phyloP scores from a whole-genome alignment of 2,113 vertebrate species.

The Nyctibius bracteatus region DNA sequence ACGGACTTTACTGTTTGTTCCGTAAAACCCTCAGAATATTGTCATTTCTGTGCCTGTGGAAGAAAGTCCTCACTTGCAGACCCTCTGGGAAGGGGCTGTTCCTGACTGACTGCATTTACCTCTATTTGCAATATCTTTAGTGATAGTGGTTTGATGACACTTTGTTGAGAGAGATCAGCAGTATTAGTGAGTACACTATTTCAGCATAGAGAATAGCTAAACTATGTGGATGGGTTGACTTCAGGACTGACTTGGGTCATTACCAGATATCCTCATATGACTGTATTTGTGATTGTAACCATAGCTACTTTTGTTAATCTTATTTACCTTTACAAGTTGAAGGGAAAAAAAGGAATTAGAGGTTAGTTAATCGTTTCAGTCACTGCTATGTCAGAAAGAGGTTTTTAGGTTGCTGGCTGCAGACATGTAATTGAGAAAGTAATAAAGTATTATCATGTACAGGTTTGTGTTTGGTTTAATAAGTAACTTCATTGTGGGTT shows the following conservation, averaged over 20 bases:
- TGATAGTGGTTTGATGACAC: neutral
- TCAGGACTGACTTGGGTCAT: neutral
- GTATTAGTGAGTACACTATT: neutral
- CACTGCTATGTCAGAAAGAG: neutral
- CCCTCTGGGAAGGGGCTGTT: neutral
- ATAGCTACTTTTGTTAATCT: neutral
- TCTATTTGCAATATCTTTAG: neutral
- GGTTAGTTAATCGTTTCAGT: neutral
- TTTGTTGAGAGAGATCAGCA: neutral
- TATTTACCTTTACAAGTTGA: neutral
- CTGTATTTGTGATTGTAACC: neutral
- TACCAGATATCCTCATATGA: neutral
- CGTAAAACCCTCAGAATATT: neutral
- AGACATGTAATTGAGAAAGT: neutral
- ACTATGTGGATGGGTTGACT: neutral
- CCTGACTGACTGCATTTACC: neutral
- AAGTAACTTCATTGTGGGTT: conserved; percentile 38
- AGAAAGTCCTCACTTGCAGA: neutral
- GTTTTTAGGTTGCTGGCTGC: neutral
- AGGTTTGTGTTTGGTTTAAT: conserved; percentile 51
- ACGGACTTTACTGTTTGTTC: neutral
- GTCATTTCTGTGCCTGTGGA: neutral
- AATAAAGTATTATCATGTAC: neutral
- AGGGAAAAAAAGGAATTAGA: neutral
- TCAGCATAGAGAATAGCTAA: neutral